Evolutionary conservation across 2,888 invertebrate species (phyloP).

Genomic region (Leptothorax acervorum): DNA sequence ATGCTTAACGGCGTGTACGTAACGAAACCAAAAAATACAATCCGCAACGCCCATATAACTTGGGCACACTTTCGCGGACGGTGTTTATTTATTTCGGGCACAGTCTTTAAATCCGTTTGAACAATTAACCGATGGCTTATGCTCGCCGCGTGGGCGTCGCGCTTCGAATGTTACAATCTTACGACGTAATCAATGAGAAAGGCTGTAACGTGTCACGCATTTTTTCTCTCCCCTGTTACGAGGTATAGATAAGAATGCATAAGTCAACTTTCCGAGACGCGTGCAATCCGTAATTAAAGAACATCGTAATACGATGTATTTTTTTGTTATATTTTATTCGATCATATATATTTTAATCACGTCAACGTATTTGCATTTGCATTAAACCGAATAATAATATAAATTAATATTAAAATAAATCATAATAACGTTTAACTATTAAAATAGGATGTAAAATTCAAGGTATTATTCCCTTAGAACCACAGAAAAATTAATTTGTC

Average conservation of each 20-base stretch:
- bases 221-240: background rate
- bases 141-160: conserved; percentile 66
- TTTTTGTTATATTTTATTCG: too few relatives aligned
- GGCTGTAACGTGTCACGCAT: conserved; percentile 22
- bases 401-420: conserved; percentile 1
- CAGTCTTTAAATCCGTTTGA: conserved; percentile 78
- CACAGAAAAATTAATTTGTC: background rate
- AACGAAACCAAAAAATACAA: conserved; percentile 68
- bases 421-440: background rate
- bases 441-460: background rate
- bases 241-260: conserved; percentile 1
- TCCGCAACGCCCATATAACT: conserved; percentile 67
- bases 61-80: conserved; percentile 63
- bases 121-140: conserved; percentile 76
- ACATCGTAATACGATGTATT: background rate
- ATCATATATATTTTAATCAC: background rate
- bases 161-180: conserved; percentile 26
- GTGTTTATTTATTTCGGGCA: conserved; percentile 76
- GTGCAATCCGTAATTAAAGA: background rate
- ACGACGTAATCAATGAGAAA: conserved; percentile 43
- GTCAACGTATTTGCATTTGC: background rate
- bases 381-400: background rate
- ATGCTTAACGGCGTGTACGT: conserved; percentile 13
- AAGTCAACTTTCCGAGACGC: conserved; percentile 10
- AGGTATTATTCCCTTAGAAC: background rate